phyloP scores from a whole-genome alignment of 2,888 invertebrate genomes.

The Aelia acuminata region DNA sequence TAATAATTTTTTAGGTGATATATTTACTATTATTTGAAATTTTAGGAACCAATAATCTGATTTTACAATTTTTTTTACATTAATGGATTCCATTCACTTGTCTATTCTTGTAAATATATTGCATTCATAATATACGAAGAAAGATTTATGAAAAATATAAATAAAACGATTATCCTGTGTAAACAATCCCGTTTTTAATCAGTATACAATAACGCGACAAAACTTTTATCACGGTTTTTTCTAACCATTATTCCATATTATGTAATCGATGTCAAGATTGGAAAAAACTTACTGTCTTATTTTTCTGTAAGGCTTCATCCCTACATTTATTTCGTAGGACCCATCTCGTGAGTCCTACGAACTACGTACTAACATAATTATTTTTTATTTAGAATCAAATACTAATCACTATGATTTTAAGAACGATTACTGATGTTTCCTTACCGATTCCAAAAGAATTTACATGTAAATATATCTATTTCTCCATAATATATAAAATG shows the following conservation, averaged over 20 bases:
- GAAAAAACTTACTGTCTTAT: not conserved
- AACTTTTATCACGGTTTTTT: not conserved
- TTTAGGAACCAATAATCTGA: not conserved
- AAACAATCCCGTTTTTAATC: not conserved
- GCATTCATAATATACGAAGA: too few relatives aligned
- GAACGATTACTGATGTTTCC: not conserved
- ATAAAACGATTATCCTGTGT: not conserved
- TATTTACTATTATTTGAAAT: not conserved
- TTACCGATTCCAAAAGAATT: not conserved
- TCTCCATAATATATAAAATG: not conserved
- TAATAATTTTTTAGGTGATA: not conserved
- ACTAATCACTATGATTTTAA: not conserved
- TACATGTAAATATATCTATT: not conserved
- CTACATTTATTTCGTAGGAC: not conserved
- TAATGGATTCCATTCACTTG: too few relatives aligned
- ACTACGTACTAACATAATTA: too few relatives aligned
- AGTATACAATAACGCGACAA: not conserved
- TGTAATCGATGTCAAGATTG: not conserved
- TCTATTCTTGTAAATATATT: too few relatives aligned
- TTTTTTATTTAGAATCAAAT: too few relatives aligned
- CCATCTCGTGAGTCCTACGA: not conserved
- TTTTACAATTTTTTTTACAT: not conserved
- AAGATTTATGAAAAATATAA: not conserved
- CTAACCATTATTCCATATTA: not conserved
- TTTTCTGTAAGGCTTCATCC: not conserved